phyloP scores from a whole-genome alignment of 2,113 vertebrate species.

The Acanthisitta chloris region DNA sequence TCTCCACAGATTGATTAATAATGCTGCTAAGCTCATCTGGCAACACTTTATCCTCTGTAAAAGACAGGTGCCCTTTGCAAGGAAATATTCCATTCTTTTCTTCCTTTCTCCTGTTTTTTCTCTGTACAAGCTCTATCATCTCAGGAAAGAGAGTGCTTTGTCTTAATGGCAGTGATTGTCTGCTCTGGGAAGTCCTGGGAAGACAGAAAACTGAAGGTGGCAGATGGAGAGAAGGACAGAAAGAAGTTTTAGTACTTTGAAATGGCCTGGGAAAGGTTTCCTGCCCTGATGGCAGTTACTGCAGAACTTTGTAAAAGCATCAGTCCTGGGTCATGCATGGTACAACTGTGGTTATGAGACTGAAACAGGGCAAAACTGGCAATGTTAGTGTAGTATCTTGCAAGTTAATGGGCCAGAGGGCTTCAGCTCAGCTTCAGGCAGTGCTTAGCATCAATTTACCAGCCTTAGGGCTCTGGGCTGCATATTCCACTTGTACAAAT shows the following conservation, averaged over 20 bases:
- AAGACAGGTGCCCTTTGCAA: constrained; percentile 48
- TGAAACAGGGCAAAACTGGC: background rate
- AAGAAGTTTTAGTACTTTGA: background rate
- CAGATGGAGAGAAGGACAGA: background rate
- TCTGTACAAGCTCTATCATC: background rate
- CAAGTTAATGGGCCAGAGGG: background rate
- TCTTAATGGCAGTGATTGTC: constrained; percentile 30
- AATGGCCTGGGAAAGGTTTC: background rate
- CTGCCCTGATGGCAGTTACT: background rate
- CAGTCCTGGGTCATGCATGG: background rate
- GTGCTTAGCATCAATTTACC: background rate
- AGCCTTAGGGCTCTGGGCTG: background rate
- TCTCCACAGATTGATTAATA: background rate
- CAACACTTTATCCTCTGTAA: constrained; percentile 8
- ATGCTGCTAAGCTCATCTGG: background rate
- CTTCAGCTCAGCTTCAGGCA: background rate
- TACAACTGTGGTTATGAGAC: accelerated
- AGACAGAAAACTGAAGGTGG: background rate
- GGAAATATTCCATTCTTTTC: background rate
- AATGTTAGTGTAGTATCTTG: background rate
- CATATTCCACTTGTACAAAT: background rate
- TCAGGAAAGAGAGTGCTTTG: background rate
- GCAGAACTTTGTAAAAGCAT: background rate
- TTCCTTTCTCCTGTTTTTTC: background rate
- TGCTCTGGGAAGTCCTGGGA: background rate